These are phyloP conservation scores for Caenorhabditis becei DNA, from an alignment of 2,888 invertebrate species.

Conservation along the genomic window DNA sequence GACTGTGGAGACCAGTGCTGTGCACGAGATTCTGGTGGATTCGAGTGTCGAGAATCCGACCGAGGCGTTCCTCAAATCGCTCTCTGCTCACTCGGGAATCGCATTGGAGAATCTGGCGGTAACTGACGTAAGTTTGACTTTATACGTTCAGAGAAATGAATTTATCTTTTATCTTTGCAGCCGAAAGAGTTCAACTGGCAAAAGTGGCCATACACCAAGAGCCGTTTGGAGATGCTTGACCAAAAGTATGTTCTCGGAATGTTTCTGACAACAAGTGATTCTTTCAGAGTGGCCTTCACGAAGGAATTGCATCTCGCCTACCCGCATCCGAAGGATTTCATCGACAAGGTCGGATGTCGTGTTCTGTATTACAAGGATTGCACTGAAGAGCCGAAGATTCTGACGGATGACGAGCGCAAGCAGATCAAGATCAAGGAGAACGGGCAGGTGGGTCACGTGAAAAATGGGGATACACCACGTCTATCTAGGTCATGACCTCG, in stretches of 20 bases:
- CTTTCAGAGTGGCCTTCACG: conserved; percentile 38
- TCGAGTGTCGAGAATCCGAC: conserved; percentile 41
- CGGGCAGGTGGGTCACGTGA: too few species aligned
- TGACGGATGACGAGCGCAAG: conserved; percentile 75
- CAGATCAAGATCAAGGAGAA: conserved; percentile 71
- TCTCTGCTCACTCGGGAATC: conserved; percentile 55
- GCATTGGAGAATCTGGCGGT: conserved; percentile 65
- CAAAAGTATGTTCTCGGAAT: conserved; percentile 39
- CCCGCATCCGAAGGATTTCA: conserved; percentile 10
- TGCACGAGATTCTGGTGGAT: conserved; percentile 61
- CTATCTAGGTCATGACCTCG: too few species aligned
- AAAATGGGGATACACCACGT: too few species aligned
- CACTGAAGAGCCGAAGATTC: conserved; percentile 65
- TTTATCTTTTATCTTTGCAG: conserved; percentile 37
- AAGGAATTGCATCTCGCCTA: conserved; percentile 16
- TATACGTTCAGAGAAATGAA: too few species aligned
- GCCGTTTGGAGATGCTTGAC: conserved; percentile 67
- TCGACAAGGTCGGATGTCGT: conserved; percentile 47
- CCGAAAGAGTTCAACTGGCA: conserved; percentile 59
- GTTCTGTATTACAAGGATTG: conserved; percentile 71
- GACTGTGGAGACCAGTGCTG: conserved; percentile 57
- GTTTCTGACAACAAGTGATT: background rate
- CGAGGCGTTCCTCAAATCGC: conserved; percentile 38
- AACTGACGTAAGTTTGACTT: conserved; percentile 56
- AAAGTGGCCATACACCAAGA: conserved; percentile 69